Evolutionary conservation across 2,888 invertebrate genomes (phyloP).

Genomic region (Epirrhoe tristata): DNA sequence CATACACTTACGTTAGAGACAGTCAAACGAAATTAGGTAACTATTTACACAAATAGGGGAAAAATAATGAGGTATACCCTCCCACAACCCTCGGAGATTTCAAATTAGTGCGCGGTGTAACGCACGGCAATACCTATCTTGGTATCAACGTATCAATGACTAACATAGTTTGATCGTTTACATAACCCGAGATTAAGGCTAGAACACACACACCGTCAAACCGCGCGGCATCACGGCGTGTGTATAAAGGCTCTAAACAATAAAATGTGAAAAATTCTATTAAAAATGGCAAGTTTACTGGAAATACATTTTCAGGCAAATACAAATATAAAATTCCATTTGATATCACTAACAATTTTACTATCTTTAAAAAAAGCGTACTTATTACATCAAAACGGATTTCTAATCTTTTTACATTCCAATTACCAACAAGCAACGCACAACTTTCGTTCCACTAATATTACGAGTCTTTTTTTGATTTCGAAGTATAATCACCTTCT

Average conservation of each 20-base stretch:
- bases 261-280: constrained; percentile 30
- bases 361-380: constrained; percentile 76
- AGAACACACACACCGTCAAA: background rate
- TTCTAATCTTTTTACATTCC: constrained; percentile 71
- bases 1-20: constrained; percentile 78
- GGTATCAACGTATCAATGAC: constrained; percentile 57
- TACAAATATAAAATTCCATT: constrained; percentile 65
- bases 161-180: constrained; percentile 64
- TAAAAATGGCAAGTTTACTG: constrained; percentile 31
- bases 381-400: constrained; percentile 62
- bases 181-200: background rate
- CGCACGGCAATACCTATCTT: constrained; percentile 67
- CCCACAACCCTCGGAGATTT: constrained; percentile 85
- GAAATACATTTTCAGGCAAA: constrained; percentile 44
- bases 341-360: constrained; percentile 68
- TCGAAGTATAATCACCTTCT: constrained; percentile 79
- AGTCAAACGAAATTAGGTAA: constrained; percentile 80
- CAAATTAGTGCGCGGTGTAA: constrained; percentile 72
- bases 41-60: constrained; percentile 85
- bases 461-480: constrained; percentile 70
- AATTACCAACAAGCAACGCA: constrained; percentile 78
- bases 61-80: constrained; percentile 84
- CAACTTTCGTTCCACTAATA: constrained; percentile 68
- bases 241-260: constrained; percentile 14
- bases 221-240: background rate